Percentiles rank a stretch among this genome's conserved stretches.
Evolutionary conservation across 1,140 invertebrate species (phyloP).

Genomic region (Formica selysi): DNA sequence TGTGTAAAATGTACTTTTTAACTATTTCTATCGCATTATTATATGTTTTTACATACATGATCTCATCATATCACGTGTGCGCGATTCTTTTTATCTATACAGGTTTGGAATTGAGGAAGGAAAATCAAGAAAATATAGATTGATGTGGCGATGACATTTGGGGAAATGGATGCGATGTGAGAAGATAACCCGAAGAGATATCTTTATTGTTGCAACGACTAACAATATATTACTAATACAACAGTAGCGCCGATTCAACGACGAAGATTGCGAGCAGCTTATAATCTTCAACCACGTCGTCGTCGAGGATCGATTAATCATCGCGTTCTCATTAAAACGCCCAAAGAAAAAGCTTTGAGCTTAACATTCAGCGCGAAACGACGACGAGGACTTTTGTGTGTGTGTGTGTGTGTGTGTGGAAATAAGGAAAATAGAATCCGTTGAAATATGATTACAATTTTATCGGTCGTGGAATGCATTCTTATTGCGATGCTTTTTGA

Average conservation of each 20-base stretch:
- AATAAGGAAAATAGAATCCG: conserved; percentile 37
- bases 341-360: not conserved
- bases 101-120: not conserved
- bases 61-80: not conserved
- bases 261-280: conserved; percentile 37
- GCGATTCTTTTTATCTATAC: not conserved
- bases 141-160: not conserved
- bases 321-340: conserved; percentile 12
- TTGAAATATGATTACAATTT: conserved; percentile 38
- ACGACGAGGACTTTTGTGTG: not conserved
- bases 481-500: not conserved
- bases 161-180: not conserved
- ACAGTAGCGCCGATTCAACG: conserved; percentile 45
- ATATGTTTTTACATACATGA: not conserved
- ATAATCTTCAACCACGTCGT: conserved; percentile 10
- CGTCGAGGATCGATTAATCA: conserved; percentile 23
- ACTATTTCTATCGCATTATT: not conserved
- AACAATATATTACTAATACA: conserved; percentile 54
- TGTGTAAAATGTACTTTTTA: not conserved
- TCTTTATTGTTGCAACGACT: conserved; percentile 67
- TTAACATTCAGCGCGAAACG: conserved; percentile 27
- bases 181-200: not conserved
- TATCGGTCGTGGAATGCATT: conserved; percentile 8
- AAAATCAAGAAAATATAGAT: conserved; percentile 13
- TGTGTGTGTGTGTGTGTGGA: not conserved